A percentile compares a stretch with the other conserved stretches of the same genome.
Conservation (phyloP, 1,140 invertebrate species). For the Chlorops oryzae region DNA sequence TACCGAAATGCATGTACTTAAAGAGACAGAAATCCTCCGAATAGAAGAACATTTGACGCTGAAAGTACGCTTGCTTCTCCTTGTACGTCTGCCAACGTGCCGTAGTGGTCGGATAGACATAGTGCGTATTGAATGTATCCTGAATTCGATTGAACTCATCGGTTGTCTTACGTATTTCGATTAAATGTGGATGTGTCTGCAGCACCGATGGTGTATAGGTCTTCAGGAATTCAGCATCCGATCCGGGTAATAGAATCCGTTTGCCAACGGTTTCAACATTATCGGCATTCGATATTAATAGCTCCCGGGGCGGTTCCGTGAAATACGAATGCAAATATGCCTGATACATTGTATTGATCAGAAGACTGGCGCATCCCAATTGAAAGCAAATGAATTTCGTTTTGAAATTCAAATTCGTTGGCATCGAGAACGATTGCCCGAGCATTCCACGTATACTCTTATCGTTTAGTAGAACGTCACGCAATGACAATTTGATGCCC, state of each 20-base stretch:
- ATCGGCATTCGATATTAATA: too few relatives aligned
- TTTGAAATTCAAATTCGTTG: neutral
- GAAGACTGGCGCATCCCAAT: slow-evolving; percentile 20
- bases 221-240: too few relatives aligned
- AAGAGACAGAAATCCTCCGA: neutral
- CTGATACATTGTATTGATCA: slow-evolving; percentile 33
- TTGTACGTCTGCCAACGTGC: neutral
- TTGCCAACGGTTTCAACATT: too few relatives aligned
- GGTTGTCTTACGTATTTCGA: too few relatives aligned
- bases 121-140: neutral
- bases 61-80: neutral
- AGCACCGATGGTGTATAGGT: too few relatives aligned
- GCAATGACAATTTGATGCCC: too few relatives aligned
- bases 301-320: slow-evolving; percentile 21
- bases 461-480: slow-evolving; percentile 24
- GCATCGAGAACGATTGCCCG: slow-evolving; percentile 25
- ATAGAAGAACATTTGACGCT: slow-evolving; percentile 4
- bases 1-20: neutral
- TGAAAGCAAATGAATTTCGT: slow-evolving; percentile 4
- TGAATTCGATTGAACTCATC: too few relatives aligned
- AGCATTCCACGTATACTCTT: slow-evolving; percentile 29
- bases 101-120: slow-evolving; percentile 1
- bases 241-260: too few relatives aligned
- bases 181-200: too few relatives aligned
- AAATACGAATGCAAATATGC: slow-evolving; percentile 24